Evolutionary conservation across 2,113 vertebrate species (phyloP), one percentile per base, ranked within the genome.

Genomic region (Microcebus jonahi): DNA sequence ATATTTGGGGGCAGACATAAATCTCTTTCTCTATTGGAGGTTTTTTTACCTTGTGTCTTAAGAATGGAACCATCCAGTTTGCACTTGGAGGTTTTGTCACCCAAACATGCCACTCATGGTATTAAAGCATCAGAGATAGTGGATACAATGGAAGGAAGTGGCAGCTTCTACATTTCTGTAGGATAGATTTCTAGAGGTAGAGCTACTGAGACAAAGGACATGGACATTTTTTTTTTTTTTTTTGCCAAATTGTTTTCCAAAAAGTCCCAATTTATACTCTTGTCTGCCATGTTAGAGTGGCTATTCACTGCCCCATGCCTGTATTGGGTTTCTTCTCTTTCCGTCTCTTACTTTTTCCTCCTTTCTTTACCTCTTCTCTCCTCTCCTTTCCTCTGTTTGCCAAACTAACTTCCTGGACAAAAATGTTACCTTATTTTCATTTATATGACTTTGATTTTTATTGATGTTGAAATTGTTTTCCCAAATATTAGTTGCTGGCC

Each of bases 401-500:
- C 36, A 77, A 70, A 71, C 48, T 88, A 92, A 59, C 45, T 75
- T 77, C 73, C 70, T 61, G 42, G 57, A 34, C 23, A 75, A 85
- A 85, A 93, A 79, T 36, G 29, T 50, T 95, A 31, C 67, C 68
- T 79, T 68, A 8, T 61, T 95, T 92, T 92, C 65, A 48, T 95
- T 81, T 84, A 29, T 65, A n/a, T 70, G 31, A 75, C 67, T 91
- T 71, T 86, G 63, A 76, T 91, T 31, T 89, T 93, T 73, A 63
- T 80, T 86, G 42, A 86, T 31, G 6, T 77, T 29, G 67, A 67
- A 73, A 95, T 48, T 75, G 18, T 86, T 93, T 97, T 92, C 67
- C 57, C 80, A 94, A 36, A 76, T 88, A 65, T 48, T 65, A 21
- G 17, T 82, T 94, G 12, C 67, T 79, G 12, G 25, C 45, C 91